phyloP scores from a whole-genome alignment of 2,113 vertebrate genomes.

The Lasiurus borealis region DNA sequence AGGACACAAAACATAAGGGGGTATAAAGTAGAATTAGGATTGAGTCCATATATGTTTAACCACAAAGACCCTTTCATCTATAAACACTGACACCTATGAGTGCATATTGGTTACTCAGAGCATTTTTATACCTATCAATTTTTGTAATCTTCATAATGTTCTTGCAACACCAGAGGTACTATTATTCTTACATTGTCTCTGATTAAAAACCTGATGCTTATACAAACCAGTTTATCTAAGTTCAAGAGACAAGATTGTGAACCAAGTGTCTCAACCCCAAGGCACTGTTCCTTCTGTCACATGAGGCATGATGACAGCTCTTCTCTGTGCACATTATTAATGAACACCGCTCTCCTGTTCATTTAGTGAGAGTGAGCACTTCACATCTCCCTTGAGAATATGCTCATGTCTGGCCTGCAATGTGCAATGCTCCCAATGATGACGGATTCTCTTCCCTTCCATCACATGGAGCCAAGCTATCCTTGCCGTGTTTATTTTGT shows the following conservation, averaged over 20 bases:
- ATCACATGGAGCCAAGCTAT: background rate
- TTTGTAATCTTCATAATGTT: background rate
- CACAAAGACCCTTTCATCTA: background rate
- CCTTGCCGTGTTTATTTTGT: background rate
- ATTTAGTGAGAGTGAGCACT: background rate
- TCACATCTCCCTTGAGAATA: background rate
- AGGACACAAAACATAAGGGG: background rate
- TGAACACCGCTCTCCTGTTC: background rate
- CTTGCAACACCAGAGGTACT: background rate
- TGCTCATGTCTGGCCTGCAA: background rate
- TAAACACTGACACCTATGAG: background rate
- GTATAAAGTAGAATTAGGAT: background rate
- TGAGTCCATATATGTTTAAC: background rate
- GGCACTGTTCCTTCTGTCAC: background rate
- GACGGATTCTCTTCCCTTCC: background rate
- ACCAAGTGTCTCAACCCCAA: background rate
- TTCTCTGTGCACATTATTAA: background rate
- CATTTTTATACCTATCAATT: background rate
- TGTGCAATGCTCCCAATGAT: background rate
- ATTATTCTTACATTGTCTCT: background rate
- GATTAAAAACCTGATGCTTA: background rate
- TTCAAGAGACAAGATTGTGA: conserved; percentile 19
- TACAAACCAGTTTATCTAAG: background rate
- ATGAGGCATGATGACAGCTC: background rate
- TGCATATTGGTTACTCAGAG: no score